Evolutionary conservation across 2,797 vertebrate genomes (phyloP).

Genomic region (Huso huso): DNA sequence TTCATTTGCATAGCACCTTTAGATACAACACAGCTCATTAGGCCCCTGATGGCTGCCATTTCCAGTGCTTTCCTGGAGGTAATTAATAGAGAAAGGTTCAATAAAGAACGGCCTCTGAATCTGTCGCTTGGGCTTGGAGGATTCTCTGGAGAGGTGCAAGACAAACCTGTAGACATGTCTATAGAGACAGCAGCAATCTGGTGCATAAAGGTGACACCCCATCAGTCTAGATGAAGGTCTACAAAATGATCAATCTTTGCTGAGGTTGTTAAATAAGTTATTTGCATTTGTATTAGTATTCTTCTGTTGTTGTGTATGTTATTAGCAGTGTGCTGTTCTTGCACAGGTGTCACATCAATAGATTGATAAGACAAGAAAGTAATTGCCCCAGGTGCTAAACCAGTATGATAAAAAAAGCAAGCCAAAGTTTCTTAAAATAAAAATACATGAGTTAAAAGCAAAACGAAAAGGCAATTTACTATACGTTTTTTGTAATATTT

Average conservation of each 20-base stretch:
- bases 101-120: constrained; percentile 38
- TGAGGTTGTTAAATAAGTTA: constrained; percentile 62
- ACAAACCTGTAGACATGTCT: constrained; percentile 20
- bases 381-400: constrained; percentile 36
- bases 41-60: constrained; percentile 38
- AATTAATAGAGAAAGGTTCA: constrained; percentile 43
- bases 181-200: not conserved
- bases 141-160: constrained; percentile 17
- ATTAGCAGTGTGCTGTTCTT: constrained; percentile 27
- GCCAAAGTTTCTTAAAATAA: not conserved
- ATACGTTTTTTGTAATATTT: too few species aligned
- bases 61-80: constrained; percentile 31
- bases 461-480: too few species aligned
- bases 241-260: constrained; percentile 65
- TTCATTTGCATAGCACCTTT: constrained; percentile 46
- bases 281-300: constrained; percentile 69
- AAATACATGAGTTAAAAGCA: not conserved
- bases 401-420: constrained; percentile 3
- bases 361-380: constrained; percentile 67
- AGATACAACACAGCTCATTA: constrained; percentile 52
- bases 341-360: constrained; percentile 54
- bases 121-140: constrained; percentile 37
- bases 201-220: constrained; percentile 53
- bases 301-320: constrained; percentile 30
- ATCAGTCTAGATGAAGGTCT: constrained; percentile 53